phyloP scores from a whole-genome alignment of 2,113 vertebrate species.

The Cercocebus atys region DNA sequence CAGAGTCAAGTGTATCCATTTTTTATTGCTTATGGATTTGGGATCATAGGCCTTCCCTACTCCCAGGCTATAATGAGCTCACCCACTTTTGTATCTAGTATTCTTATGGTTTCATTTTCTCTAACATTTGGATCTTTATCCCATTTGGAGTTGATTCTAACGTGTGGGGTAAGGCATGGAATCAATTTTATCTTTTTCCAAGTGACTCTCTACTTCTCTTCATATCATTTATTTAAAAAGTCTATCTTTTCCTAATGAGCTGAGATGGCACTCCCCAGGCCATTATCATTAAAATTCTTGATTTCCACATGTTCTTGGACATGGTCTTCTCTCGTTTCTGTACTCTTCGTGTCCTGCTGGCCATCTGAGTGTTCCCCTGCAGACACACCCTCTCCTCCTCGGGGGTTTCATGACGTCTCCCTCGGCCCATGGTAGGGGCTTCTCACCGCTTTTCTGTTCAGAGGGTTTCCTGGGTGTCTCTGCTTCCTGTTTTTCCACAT shows the following conservation, averaged over 20 bases:
- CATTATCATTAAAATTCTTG: neutral
- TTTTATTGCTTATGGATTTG: neutral
- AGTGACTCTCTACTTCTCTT: neutral
- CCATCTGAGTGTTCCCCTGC: neutral
- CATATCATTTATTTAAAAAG: neutral
- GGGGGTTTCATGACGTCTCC: neutral
- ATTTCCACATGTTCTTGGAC: neutral
- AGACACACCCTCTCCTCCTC: neutral
- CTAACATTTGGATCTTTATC: neutral
- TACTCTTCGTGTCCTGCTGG: neutral
- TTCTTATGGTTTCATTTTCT: neutral
- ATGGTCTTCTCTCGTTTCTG: neutral
- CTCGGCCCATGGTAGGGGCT: neutral
- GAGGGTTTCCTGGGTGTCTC: neutral
- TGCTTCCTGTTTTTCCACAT: neutral
- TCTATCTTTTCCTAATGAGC: neutral
- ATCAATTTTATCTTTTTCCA: neutral
- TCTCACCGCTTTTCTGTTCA: neutral
- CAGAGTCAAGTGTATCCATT: neutral
- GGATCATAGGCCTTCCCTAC: neutral
- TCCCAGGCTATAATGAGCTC: neutral
- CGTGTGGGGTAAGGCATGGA: neutral
- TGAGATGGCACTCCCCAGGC: neutral
- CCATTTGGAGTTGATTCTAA: neutral
- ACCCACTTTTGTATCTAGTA: neutral